Base-by-base conservation (phyloP, 2,797 vertebrate species). In the Manis pentadactyla region DNA sequence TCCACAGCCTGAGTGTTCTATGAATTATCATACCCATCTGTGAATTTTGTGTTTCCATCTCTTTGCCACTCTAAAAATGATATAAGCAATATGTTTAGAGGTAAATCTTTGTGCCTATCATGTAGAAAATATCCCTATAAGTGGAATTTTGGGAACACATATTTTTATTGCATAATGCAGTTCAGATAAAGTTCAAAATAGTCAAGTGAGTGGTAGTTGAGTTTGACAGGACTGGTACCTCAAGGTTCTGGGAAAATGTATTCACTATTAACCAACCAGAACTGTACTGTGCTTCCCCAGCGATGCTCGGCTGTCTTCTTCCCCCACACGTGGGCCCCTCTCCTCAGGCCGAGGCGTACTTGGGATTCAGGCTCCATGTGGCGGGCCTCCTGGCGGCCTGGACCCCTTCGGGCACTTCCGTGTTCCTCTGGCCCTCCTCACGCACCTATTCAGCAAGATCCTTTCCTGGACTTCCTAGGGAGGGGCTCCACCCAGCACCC, bases 21-120 rank as follows among this genome's bases (percentile, higher is more conserved):
- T 51, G 68, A 39, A 17, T 83, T 46, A 83, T 21, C 91, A 74
- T 34, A 64, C 61, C 13, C 13, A 37, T 31, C 64, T 51, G 14
- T 31, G 51, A 83, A 84, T 74, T 84, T 86, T 64, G 66, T 37
- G 49, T 66, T 75, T 87, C 55, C 79, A 31, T 39, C 39, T 96
- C 63, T 84, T 82, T 51, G 64, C 25, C 10, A 37, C 39, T 61
- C 0, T 53, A 39, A 42, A 87, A 88, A 53, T 37, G 29, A 66
- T 4, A n/a, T 23, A 10, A 88, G 5, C 11, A 61, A 18, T 42
- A 34, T 23, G n/a, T 89, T 82, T 75, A 55, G 18, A 39, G 59
- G 21, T 49, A 63, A 29, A 55, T 25, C 29, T 29, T 55, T 31
- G 46, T 31, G 8, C 46, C 6, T 34, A 59, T 31, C 37, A 27